Evolutionary conservation across 2,888 invertebrate species (phyloP).

Genomic region (Drosophila fulvimacula): DNA sequence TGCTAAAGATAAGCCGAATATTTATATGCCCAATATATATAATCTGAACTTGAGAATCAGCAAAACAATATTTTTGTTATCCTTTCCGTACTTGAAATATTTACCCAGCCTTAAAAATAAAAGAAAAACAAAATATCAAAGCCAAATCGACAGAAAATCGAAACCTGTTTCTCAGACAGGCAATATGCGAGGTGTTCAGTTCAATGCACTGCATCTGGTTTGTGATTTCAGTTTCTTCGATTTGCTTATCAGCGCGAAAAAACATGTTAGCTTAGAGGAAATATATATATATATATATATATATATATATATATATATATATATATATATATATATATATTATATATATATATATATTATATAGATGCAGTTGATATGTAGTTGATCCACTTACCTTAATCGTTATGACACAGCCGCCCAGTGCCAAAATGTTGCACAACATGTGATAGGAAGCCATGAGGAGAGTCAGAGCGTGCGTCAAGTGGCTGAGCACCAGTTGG

Average conservation of each 20-base stretch:
- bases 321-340: neutral
- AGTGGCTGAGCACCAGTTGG: slow-evolving; percentile 93
- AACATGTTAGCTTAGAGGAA: slow-evolving; percentile 35
- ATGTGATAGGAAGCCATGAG: slow-evolving; percentile 97
- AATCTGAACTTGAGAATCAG: slow-evolving; percentile 2
- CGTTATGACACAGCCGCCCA: slow-evolving; percentile 91
- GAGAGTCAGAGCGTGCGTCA: slow-evolving; percentile 95
- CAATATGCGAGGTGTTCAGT: slow-evolving; percentile 21
- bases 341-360: no score
- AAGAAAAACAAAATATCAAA: slow-evolving; percentile 18
- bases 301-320: neutral
- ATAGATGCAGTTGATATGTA: neutral
- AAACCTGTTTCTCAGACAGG: slow-evolving; percentile 44
- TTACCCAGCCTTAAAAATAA: slow-evolving; percentile 10
- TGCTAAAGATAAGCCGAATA: neutral
- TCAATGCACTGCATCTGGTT: slow-evolving; percentile 47
- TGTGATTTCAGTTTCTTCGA: slow-evolving; percentile 14
- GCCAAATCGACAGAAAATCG: slow-evolving; percentile 16
- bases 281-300: neutral
- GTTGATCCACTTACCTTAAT: slow-evolving; percentile 88
- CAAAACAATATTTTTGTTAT: neutral
- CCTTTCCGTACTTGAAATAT: slow-evolving; percentile 17
- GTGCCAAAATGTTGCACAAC: slow-evolving; percentile 95
- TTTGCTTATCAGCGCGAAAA: slow-evolving; percentile 49
- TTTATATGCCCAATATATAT: neutral